phyloP scores from a whole-genome alignment of 2,888 invertebrate species.

The Hirtodrosophila alboralis region DNA sequence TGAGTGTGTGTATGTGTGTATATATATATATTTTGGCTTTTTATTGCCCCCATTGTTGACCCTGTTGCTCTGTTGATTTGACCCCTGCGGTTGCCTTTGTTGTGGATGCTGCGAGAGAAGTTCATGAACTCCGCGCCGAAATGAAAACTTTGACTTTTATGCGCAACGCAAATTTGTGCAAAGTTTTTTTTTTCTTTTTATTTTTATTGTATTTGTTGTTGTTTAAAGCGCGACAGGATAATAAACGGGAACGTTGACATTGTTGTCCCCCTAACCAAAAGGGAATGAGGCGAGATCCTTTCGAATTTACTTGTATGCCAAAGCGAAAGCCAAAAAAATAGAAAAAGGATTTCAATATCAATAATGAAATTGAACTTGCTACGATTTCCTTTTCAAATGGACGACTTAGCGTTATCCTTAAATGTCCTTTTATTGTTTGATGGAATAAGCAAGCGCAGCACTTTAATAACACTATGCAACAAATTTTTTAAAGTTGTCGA shows the following conservation, averaged over 20 bases:
- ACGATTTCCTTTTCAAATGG: slow-evolving; percentile 41
- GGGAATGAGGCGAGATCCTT: too few species aligned
- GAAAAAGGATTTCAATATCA: slow-evolving; percentile 18
- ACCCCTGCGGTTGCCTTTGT: slow-evolving; percentile 30
- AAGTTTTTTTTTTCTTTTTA: slow-evolving; percentile 47
- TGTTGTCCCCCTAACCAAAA: slow-evolving; percentile 30
- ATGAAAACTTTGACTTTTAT: slow-evolving; percentile 71
- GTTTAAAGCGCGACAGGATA: slow-evolving; percentile 52
- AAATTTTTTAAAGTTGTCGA: too few species aligned
- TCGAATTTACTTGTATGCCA: slow-evolving; percentile 12
- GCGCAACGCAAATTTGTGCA: slow-evolving; percentile 45
- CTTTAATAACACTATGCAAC: too few species aligned
- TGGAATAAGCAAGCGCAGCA: too few species aligned
- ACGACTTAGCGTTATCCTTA: slow-evolving; percentile 1
- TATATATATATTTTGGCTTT: slow-evolving; percentile 14
- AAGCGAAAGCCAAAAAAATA: slow-evolving; percentile 17
- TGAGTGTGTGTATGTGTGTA: slow-evolving; percentile 6
- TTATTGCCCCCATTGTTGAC: slow-evolving; percentile 41
- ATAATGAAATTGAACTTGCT: slow-evolving; percentile 27
- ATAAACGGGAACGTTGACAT: slow-evolving; percentile 42
- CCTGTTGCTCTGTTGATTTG: slow-evolving; percentile 34
- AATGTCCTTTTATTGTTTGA: slow-evolving; percentile 2
- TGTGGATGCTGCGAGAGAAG: slow-evolving; percentile 32
- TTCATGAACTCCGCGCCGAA: slow-evolving; percentile 67
- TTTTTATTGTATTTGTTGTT: slow-evolving; percentile 31